A percentile compares a stretch with the other conserved stretches of the same genome.
phyloP scores from a whole-genome alignment of 2,797 vertebrate genomes.

The Chromis chromis region DNA sequence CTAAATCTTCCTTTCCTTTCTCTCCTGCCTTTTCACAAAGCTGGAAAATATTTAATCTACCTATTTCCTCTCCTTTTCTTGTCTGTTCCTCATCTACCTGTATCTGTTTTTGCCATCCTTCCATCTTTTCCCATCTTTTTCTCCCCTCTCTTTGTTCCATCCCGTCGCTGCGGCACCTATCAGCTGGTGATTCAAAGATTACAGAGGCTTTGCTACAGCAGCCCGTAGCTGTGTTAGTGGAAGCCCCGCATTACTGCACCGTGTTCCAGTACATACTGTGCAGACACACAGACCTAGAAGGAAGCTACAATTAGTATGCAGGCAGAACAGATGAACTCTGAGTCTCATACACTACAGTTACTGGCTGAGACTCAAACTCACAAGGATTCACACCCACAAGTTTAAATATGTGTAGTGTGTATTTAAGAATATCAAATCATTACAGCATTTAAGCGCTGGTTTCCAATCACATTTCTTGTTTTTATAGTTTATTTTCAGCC shows the following conservation, averaged over 20 bases:
- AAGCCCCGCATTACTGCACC: slow-evolving; percentile 43
- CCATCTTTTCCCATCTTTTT: neutral
- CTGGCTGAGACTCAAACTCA: neutral
- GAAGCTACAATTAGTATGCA: slow-evolving; percentile 30
- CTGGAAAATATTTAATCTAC: neutral
- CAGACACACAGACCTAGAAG: slow-evolving; percentile 28
- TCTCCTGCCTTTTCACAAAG: neutral
- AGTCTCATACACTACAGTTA: neutral
- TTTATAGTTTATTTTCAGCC: neutral
- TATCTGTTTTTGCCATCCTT: neutral
- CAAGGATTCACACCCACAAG: too few relatives aligned
- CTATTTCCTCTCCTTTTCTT: neutral
- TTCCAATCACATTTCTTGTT: neutral
- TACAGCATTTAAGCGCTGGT: neutral
- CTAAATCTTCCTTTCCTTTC: neutral
- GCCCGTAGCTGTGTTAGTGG: slow-evolving; percentile 34
- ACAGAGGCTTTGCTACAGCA: slow-evolving; percentile 55
- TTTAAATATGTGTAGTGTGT: neutral
- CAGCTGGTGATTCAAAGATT: slow-evolving; percentile 31
- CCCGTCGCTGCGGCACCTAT: slow-evolving; percentile 9
- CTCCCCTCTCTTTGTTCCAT: neutral
- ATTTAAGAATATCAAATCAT: neutral
- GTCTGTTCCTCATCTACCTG: neutral
- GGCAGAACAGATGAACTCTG: slow-evolving; percentile 8
- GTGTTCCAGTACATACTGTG: slow-evolving; percentile 26